Percentiles rank a stretch among this genome's conserved stretches.
These are phyloP conservation scores for Drosophila vallismaia DNA, from an alignment of 2,888 invertebrate species.

Conservation along the genomic window DNA sequence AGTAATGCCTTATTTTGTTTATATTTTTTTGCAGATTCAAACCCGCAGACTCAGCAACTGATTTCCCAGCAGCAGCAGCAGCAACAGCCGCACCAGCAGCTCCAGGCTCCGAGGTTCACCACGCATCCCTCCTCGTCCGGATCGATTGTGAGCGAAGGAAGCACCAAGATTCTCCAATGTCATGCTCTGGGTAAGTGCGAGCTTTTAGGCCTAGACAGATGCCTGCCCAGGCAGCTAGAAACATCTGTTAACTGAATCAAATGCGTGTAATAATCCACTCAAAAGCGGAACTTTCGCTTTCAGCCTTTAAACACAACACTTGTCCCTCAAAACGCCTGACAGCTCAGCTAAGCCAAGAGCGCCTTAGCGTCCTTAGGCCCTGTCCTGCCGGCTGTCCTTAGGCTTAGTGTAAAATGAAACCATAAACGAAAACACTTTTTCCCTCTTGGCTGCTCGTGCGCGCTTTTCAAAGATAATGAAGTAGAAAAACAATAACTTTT, in stretches of 20 bases:
- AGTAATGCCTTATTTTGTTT: background rate
- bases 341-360: slow-evolving; percentile 57
- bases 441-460: slow-evolving; percentile 35
- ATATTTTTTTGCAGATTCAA: slow-evolving; percentile 49
- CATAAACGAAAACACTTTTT: slow-evolving; percentile 69
- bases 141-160: slow-evolving; percentile 93
- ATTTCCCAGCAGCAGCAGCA: slow-evolving; percentile 24
- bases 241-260: slow-evolving; percentile 6
- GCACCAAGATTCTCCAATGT: slow-evolving; percentile 96
- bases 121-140: slow-evolving; percentile 94
- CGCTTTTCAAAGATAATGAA: slow-evolving; percentile 77
- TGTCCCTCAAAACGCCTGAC: slow-evolving; percentile 65
- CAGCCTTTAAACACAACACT: slow-evolving; percentile 54
- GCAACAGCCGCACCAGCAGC: slow-evolving; percentile 63
- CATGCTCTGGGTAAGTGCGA: slow-evolving; percentile 91
- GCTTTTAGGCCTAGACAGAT: background rate
- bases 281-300: slow-evolving; percentile 2
- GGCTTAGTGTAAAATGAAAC: slow-evolving; percentile 67
- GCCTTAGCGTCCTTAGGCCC: too few relatives aligned
- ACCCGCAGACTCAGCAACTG: slow-evolving; percentile 40
- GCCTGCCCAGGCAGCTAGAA: background rate
- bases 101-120: slow-evolving; percentile 93
- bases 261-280: slow-evolving; percentile 15
- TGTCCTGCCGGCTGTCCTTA: too few relatives aligned
- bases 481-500: slow-evolving; percentile 81